A percentile compares a stretch with the other conserved stretches of the same genome.
Evolutionary conservation across 2,113 vertebrate genomes (phyloP).

Genomic region (Pluvianellus socialis): DNA sequence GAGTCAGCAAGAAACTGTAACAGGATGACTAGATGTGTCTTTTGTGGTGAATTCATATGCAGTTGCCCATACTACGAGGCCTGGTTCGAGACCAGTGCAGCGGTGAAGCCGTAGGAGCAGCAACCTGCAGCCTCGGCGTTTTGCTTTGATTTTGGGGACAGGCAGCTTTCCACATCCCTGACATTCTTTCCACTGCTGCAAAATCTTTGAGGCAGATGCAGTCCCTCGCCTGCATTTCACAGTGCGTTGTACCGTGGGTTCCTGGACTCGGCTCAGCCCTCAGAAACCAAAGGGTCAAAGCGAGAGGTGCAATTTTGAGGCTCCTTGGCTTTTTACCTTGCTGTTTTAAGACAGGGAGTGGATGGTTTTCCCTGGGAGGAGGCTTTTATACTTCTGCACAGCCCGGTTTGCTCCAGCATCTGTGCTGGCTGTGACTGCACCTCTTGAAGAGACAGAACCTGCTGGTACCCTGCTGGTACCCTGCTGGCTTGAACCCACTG

Average conservation of each 20-base stretch:
- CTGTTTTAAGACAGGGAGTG: neutral
- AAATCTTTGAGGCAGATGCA: neutral
- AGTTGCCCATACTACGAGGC: too few relatives aligned
- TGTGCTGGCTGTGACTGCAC: neutral
- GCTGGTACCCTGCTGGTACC: neutral
- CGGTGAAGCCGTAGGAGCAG: rapidly evolving
- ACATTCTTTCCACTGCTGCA: neutral
- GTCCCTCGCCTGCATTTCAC: neutral
- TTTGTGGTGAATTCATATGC: neutral
- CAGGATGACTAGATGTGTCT: neutral
- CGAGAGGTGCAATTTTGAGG: neutral
- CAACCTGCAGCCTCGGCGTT: neutral
- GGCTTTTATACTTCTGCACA: neutral
- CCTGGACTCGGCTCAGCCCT: neutral
- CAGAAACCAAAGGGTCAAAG: neutral
- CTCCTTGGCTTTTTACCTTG: neutral
- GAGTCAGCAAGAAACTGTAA: neutral
- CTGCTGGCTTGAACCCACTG: neutral
- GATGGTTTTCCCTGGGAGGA: neutral
- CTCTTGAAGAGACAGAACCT: neutral
- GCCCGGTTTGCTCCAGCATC: neutral
- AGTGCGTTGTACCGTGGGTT: rapidly evolving
- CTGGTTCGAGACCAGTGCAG: neutral
- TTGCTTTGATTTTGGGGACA: neutral
- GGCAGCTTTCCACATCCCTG: neutral